These are phyloP conservation scores for Leucophenga maculata DNA, from an alignment of 2,888 invertebrate genomes.

Conservation along the genomic window DNA sequence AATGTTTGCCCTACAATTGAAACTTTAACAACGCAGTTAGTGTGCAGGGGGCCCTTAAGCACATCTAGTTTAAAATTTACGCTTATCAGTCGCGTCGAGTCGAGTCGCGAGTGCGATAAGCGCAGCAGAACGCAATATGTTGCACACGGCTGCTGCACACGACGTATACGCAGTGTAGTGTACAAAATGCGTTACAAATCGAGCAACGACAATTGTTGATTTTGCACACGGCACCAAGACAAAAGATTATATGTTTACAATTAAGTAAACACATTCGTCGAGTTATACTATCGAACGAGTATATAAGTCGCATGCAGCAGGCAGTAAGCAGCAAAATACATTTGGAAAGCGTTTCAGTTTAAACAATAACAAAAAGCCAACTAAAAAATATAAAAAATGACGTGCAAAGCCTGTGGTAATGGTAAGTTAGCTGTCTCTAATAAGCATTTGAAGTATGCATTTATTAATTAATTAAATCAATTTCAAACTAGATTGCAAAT, in stretches of 20 bases:
- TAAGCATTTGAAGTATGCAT: constrained; percentile 11
- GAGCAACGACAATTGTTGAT: background rate
- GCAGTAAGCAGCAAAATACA: background rate
- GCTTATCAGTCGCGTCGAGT: too few species aligned
- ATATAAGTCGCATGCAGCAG: constrained; percentile 11
- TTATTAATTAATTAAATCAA: background rate
- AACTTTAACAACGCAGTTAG: background rate
- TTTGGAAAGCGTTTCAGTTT: constrained; percentile 9
- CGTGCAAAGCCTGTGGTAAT: constrained; percentile 54
- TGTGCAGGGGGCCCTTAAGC: background rate
- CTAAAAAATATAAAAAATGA: constrained; percentile 44
- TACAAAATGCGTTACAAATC: too few species aligned
- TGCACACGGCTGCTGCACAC: constrained; percentile 5
- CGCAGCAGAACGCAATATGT: constrained; percentile 5
- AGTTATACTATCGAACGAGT: background rate
- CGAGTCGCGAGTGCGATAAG: background rate
- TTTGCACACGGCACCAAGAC: constrained; percentile 18
- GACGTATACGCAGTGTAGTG: constrained; percentile 1
- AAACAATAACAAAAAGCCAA: constrained; percentile 33
- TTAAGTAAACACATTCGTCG: background rate
- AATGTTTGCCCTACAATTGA: constrained; percentile 15
- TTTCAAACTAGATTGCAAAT: constrained; percentile 49
- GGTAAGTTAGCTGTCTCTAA: constrained; percentile 42
- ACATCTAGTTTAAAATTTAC: too few species aligned
- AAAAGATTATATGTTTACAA: too few species aligned